phyloP scores from a whole-genome alignment of 2,797 vertebrate genomes.

The Hephaestus fuliginosus region DNA sequence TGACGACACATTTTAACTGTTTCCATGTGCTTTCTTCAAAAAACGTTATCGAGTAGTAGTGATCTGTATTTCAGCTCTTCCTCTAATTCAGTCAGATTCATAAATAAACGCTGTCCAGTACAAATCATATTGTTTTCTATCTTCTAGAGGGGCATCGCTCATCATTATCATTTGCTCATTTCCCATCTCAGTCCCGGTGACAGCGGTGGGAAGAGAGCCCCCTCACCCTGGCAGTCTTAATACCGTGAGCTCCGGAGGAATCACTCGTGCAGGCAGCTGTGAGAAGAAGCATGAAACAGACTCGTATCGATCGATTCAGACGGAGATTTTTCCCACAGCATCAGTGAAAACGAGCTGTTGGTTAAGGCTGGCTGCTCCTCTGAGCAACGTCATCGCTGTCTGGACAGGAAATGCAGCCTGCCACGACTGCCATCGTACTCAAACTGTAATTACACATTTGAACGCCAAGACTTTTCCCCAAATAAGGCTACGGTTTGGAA shows the following conservation, averaged over 20 bases:
- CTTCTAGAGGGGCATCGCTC: conserved; percentile 12
- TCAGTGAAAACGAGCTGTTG: conserved; percentile 45
- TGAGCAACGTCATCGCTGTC: conserved; percentile 38
- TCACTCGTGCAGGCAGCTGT: conserved; percentile 34
- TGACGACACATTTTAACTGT: neutral
- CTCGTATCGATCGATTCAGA: conserved; percentile 62
- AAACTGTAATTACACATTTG: conserved; percentile 37
- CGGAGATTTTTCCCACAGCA: conserved; percentile 65
- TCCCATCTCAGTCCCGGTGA: conserved; percentile 33
- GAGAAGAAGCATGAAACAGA: conserved; percentile 51
- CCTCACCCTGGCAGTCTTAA: conserved; percentile 34
- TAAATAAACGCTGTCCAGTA: neutral
- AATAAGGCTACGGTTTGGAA: conserved; percentile 17
- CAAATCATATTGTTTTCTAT: neutral
- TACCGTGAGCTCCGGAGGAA: conserved; percentile 46
- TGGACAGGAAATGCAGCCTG: conserved; percentile 31
- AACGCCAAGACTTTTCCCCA: conserved; percentile 22
- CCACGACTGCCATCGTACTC: conserved; percentile 13
- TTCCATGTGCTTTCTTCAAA: neutral
- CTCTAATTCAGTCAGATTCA: neutral
- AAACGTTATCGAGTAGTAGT: neutral
- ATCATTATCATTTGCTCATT: conserved; percentile 43
- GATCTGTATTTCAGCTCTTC: conserved; percentile 10
- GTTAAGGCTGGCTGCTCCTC: conserved; percentile 39
- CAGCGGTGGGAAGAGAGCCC: conserved; percentile 35